phyloP scores from a whole-genome alignment of 1,140 invertebrate species.

The Chironomus tepperi region DNA sequence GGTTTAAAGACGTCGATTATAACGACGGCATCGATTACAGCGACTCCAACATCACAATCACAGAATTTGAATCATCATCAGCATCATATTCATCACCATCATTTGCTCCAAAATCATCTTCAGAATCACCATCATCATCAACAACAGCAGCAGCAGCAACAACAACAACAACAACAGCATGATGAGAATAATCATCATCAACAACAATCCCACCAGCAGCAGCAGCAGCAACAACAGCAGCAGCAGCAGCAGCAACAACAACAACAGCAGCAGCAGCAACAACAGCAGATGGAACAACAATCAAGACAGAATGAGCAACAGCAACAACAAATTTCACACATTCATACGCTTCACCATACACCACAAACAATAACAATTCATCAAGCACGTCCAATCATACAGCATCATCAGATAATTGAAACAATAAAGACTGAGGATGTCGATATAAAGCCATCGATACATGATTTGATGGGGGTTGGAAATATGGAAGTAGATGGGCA shows the following conservation, averaged over 20 bases:
- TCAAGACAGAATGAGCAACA: not conserved
- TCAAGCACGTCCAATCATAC: slow-evolving; percentile 39
- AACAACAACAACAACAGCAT: not conserved
- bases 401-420: slow-evolving; percentile 38
- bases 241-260: slow-evolving; percentile 13
- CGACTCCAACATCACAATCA: not conserved
- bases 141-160: not conserved
- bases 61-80: slow-evolving; percentile 19
- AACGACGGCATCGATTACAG: not conserved
- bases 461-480: not conserved
- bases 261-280: slow-evolving; percentile 36
- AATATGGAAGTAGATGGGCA: slow-evolving; percentile 23
- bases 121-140: slow-evolving; percentile 24
- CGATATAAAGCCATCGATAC: not conserved
- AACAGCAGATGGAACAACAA: slow-evolving; percentile 27
- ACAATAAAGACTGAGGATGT: slow-evolving; percentile 19
- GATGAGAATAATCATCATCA: slow-evolving; percentile 22
- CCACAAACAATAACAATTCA: slow-evolving; percentile 19
- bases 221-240: slow-evolving; percentile 20
- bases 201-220: not conserved
- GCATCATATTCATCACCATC: not conserved
- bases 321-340: slow-evolving; percentile 17
- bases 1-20: not conserved
- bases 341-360: not conserved
- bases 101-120: not conserved